Base-by-base conservation (phyloP, 2,797 vertebrate species). In the Dallia pectoralis region DNA sequence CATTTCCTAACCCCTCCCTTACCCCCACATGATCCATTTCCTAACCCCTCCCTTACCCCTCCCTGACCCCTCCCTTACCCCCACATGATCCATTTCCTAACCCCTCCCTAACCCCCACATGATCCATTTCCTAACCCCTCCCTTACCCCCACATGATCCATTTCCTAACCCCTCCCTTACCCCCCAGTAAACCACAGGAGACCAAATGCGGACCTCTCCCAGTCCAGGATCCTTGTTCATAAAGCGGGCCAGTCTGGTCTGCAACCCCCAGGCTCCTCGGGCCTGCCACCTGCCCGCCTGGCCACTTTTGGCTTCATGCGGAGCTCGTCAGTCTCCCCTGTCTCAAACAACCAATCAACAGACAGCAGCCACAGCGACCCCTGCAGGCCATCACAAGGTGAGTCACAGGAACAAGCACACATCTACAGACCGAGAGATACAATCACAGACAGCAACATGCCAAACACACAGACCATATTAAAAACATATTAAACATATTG, bases 231-330 rank as follows among this genome's bases (percentile, higher is more conserved):
- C 40, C 89, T 88, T 73, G 92, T 94, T 3, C 91, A 94, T 2
- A 98, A 97, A 89, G 87, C 93, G 0, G 94, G 94, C 69, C 95
- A 92, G 5, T 94, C 96, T 19, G 95, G 96, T 75, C 94, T 99
- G 22, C 96, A 96, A 53, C 95, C 96, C 32, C 97, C 97, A 0
- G 95, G 95, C 9, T 98, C 97, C 85, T 95, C 96, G 0, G 91
- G 94, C 72, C 83, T 98, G 70, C 95, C 96, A 0, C 87, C 94
- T 9, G 87, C 94, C 47, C 96, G 96, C 36, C 88, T 97, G 78
- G 92, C 93, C 0, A 82, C 96, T 0, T 95, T 98, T 6, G 95
- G 97, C 70, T 96, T 97, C 47, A 90, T 93, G 72, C 94, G 96
- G 69, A 97, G 91, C 76, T 93, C 95, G 73, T 97, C 96, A 0